Percentiles rank a stretch among this genome's conserved stretches.
Evolutionary conservation across 2,113 vertebrate species (phyloP).

Genomic region (Cephalopholis sonnerati): DNA sequence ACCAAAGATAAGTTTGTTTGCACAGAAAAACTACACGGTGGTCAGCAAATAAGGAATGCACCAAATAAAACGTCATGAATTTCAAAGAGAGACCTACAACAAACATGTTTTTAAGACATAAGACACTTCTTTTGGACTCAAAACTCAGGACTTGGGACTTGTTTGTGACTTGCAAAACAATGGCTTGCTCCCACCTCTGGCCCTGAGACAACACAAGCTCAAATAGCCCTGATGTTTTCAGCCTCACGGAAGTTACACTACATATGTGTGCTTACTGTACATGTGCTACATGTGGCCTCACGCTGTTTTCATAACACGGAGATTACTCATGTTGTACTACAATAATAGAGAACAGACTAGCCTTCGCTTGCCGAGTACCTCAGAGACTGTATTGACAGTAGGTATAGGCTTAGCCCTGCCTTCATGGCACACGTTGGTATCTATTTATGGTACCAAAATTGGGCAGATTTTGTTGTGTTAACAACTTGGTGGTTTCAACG

Average conservation of each 20-base stretch:
- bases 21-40: too few species aligned
- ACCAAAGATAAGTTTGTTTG: too few species aligned
- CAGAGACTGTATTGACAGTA: slow-evolving; percentile 35
- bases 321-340: slow-evolving; percentile 34
- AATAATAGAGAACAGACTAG: slow-evolving; percentile 42
- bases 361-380: slow-evolving; percentile 22
- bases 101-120: too few species aligned
- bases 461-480: slow-evolving; percentile 67
- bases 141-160: too few species aligned
- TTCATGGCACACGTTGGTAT: slow-evolving; percentile 30
- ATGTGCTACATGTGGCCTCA: slow-evolving; percentile 16
- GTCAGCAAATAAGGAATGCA: too few species aligned
- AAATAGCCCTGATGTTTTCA: slow-evolving; percentile 1
- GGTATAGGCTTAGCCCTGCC: slow-evolving; percentile 23
- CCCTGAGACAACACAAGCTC: slow-evolving; percentile 2
- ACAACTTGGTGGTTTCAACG: slow-evolving; percentile 71
- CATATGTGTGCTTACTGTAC: slow-evolving; percentile 7
- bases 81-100: too few species aligned
- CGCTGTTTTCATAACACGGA: slow-evolving; percentile 39
- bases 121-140: too few species aligned
- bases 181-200: too few species aligned
- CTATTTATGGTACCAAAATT: slow-evolving; percentile 67
- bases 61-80: too few species aligned
- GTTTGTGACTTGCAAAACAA: too few species aligned
- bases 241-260: background rate